Evolutionary conservation across 2,797 vertebrate species (phyloP).

Genomic region (Sphenodon punctatus): DNA sequence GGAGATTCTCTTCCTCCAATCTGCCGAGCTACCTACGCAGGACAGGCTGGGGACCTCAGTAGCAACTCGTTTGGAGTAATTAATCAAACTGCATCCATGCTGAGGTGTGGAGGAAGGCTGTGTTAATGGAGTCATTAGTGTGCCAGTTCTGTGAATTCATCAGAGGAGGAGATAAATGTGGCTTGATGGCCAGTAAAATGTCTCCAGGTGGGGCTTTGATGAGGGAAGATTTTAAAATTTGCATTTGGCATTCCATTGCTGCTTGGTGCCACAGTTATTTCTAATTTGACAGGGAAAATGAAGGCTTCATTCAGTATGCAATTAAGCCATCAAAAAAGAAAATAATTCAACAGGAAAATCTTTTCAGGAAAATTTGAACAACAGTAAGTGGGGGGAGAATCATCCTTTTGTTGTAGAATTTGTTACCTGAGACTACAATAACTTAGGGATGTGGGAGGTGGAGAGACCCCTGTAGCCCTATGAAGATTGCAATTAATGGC

Average conservation of each 20-base stretch:
- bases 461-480: accelerated
- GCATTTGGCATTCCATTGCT: background rate
- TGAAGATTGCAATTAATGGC: accelerated
- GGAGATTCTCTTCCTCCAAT: background rate
- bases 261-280: background rate
- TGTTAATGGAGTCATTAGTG: slow-evolving; percentile 67
- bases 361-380: background rate
- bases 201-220: slow-evolving; percentile 47
- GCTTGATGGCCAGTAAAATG: slow-evolving; percentile 8
- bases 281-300: background rate
- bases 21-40: background rate
- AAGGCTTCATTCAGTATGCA: background rate
- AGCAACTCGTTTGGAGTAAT: slow-evolving; percentile 58
- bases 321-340: background rate
- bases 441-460: background rate
- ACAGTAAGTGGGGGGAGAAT: background rate
- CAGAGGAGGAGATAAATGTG: slow-evolving; percentile 29
- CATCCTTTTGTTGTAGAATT: accelerated
- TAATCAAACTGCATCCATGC: slow-evolving; percentile 59
- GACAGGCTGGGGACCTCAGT: background rate
- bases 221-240: background rate
- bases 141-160: slow-evolving; percentile 34
- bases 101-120: slow-evolving; percentile 43
- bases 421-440: background rate
- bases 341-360: accelerated